A percentile compares a stretch with the other conserved stretches of the same genome.
phyloP scores from a whole-genome alignment of 2,888 invertebrate genomes.

The Linyphia triangularis region DNA sequence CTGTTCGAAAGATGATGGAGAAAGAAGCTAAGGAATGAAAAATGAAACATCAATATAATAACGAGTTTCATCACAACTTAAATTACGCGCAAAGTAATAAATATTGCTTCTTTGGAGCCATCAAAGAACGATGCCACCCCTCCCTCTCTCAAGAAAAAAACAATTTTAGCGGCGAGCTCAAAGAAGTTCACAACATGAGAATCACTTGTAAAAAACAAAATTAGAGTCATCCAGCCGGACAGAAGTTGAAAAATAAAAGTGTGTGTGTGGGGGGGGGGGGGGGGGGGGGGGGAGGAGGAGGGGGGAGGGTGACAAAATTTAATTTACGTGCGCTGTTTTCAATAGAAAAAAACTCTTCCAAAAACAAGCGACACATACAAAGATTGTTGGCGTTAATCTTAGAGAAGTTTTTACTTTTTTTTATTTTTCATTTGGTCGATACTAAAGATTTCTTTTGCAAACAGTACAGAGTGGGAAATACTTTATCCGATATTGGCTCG shows the following conservation, averaged over 20 bases:
- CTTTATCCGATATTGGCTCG: slow-evolving; percentile 68
- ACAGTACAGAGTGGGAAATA: slow-evolving; percentile 41
- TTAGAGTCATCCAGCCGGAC: slow-evolving; percentile 45
- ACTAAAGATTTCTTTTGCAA: slow-evolving; percentile 67
- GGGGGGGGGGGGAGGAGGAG: slow-evolving; percentile 1
- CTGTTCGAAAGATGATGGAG: not conserved
- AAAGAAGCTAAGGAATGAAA: not conserved
- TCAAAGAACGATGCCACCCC: not conserved
- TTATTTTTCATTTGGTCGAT: slow-evolving; percentile 54
- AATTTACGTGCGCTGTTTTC: slow-evolving; percentile 56
- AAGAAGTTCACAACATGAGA: not conserved
- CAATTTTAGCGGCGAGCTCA: not conserved
- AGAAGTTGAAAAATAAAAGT: slow-evolving; percentile 25
- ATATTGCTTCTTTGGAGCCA: slow-evolving; percentile 25
- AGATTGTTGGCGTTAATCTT: slow-evolving; percentile 60
- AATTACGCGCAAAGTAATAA: slow-evolving; percentile 41
- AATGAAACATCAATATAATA: slow-evolving; percentile 3
- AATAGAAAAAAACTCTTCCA: slow-evolving; percentile 3
- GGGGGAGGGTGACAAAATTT: slow-evolving; percentile 39
- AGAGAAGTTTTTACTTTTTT: slow-evolving; percentile 15
- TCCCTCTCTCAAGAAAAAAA: not conserved
- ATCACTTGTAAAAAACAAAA: slow-evolving; percentile 23
- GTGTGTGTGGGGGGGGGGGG: not conserved
- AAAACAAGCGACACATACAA: slow-evolving; percentile 49
- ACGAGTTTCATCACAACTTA: slow-evolving; percentile 41